phyloP scores from a whole-genome alignment of 1,140 invertebrate genomes.

The Anadara kagoshimensis region DNA sequence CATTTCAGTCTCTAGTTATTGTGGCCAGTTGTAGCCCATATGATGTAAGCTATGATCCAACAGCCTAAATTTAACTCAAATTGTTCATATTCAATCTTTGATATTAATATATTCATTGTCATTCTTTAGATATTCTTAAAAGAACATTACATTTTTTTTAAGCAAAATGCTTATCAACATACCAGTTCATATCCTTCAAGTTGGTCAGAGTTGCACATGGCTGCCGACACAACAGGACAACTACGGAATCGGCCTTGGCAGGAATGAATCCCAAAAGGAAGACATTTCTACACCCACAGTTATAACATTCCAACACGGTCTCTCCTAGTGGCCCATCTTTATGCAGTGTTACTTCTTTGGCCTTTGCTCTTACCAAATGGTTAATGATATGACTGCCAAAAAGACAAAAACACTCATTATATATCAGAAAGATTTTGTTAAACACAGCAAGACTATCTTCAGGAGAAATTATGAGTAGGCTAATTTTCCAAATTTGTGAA shows the following conservation, averaged over 20 bases:
- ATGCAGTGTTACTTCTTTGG: slow-evolving; percentile 99
- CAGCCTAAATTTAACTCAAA: neutral
- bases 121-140: neutral
- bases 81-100: neutral
- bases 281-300: slow-evolving; percentile 94
- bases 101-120: no score
- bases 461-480: no score
- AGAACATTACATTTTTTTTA: neutral
- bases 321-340: slow-evolving; percentile 98
- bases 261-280: slow-evolving; percentile 99
- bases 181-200: slow-evolving; percentile 98
- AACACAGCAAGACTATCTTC: no score
- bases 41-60: no score
- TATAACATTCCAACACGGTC: slow-evolving; percentile 98
- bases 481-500: no score
- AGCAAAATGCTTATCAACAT: slow-evolving; percentile 47
- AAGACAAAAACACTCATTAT: no score
- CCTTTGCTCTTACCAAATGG: slow-evolving; percentile 97
- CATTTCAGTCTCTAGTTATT: no score
- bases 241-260: slow-evolving; percentile 98
- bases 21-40: no score
- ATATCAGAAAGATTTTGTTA: no score
- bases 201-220: slow-evolving; percentile 98
- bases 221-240: slow-evolving; percentile 97
- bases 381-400: slow-evolving; percentile 94